Base-by-base conservation (phyloP, 2,797 vertebrate genomes). In the Crotalus adamanteus region DNA sequence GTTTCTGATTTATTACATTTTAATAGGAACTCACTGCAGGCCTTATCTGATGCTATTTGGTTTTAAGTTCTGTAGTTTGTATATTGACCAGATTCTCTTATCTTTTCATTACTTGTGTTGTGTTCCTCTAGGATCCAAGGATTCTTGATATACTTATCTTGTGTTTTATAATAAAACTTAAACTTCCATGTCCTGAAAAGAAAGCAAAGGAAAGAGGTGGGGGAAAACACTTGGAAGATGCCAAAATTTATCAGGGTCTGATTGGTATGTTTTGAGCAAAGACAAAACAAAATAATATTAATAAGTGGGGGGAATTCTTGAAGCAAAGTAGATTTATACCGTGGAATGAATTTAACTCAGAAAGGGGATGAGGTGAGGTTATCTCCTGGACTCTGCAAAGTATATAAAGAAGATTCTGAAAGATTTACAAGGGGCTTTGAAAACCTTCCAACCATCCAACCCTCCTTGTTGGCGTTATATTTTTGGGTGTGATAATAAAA, bases 31-130 rank as follows among this genome's bases (percentile, higher is more conserved):
- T 93, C 97, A 94, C 96, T 94, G 91, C 93, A 95, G 94, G 94
- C 85, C 95, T 98, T 98, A 98, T 98, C 97, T 97, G 96, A 96
- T 98, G 97, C 97, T 96, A 97, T 97, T 97, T 95, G 96, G 53
- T 96, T 97, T 98, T 97, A 97, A 96, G 95, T 97, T 97, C 97
- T 96, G 95, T 95, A 94, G 96, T 61, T 97, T 97, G 96, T n/a
- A 47, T 65, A 96, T 97, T 97, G 96, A 97, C 97, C 97, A 97
- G 97, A 97, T 97, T 98, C 97, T 96, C 97, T 98, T 98, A 98
- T 98, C 97, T 97, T 96, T 95, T 95, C 95, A 94, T 97, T 97
- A 95, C 97, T 96, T 96, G 94, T 96, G 96, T 98, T 97, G 96
- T 97, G 96, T 95, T 95, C 93, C 94, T 96, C 97, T 96, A 96